Percentiles rank a stretch among this genome's conserved stretches.
These are phyloP conservation scores for Dipodomys ordii DNA, from an alignment of 2,113 vertebrate genomes.

Conservation along the genomic window DNA sequence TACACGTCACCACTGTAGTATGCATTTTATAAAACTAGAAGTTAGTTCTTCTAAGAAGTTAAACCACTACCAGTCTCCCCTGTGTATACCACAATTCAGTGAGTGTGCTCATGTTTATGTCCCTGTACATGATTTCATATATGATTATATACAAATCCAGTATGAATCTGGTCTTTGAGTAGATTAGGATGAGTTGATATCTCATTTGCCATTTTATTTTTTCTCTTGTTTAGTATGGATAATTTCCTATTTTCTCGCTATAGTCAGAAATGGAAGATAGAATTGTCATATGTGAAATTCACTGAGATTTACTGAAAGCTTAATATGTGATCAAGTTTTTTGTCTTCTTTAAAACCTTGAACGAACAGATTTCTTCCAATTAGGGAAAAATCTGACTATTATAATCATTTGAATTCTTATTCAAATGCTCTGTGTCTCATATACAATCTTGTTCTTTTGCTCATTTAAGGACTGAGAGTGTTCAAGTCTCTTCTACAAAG, in stretches of 20 bases:
- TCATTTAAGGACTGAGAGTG: not conserved
- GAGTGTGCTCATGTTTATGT: no score
- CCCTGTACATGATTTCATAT: no score
- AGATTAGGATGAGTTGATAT: not conserved
- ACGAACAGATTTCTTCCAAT: not conserved
- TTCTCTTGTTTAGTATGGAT: not conserved
- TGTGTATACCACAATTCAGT: no score
- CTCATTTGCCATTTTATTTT: constrained; percentile 40
- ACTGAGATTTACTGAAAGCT: not conserved
- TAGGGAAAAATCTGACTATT: not conserved
- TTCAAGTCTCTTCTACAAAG: constrained; percentile 21
- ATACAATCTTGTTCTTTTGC: not conserved
- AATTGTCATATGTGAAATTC: not conserved
- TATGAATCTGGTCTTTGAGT: no score
- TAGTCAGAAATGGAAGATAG: not conserved
- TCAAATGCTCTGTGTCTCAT: not conserved
- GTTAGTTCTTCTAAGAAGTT: no score
- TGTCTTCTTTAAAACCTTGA: not conserved
- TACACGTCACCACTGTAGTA: no score
- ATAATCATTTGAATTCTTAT: not conserved
- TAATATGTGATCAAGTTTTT: not conserved
- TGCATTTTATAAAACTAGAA: no score
- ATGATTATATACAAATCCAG: no score
- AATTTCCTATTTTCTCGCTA: constrained; percentile 41
- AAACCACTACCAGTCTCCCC: no score